These are phyloP conservation scores for Amphiprion ocellaris DNA, from an alignment of 2,113 vertebrate genomes.

Conservation along the genomic window DNA sequence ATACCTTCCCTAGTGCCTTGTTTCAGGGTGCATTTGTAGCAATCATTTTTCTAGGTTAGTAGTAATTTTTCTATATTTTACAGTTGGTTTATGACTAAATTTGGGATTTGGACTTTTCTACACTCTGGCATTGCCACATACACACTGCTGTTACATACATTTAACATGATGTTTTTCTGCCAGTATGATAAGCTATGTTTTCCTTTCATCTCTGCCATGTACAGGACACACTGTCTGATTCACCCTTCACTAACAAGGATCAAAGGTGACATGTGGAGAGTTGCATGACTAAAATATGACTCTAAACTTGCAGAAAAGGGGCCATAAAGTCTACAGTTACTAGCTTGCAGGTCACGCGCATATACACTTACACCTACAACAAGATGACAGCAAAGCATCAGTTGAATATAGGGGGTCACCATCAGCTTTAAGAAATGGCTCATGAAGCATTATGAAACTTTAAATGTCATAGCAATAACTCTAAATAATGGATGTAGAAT, in stretches of 20 bases:
- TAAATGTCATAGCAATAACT: too few species aligned
- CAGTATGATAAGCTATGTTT: not conserved
- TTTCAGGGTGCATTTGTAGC: constrained; percentile 7
- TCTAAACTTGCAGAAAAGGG: constrained; percentile 1
- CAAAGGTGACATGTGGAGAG: constrained; percentile 25
- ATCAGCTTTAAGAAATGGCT: too few species aligned
- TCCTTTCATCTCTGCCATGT: not conserved
- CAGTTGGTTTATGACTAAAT: too few species aligned
- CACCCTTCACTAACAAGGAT: not conserved
- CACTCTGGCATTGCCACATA: not conserved
- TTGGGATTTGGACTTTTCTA: not conserved
- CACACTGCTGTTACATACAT: not conserved
- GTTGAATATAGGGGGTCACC: too few species aligned
- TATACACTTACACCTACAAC: too few species aligned
- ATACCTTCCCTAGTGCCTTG: not conserved
- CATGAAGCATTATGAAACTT: too few species aligned
- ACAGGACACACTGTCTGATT: not conserved
- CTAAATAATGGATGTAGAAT: too few species aligned
- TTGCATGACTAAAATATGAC: not conserved
- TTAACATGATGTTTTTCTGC: not conserved
- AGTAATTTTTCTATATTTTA: not conserved
- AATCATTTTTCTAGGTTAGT: not conserved
- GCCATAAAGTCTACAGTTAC: too few species aligned
- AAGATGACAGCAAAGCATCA: too few species aligned
- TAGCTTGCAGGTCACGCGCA: too few species aligned